These are phyloP conservation scores for Acanthis flammea DNA, from an alignment of 2,797 vertebrate species.

Conservation along the genomic window DNA sequence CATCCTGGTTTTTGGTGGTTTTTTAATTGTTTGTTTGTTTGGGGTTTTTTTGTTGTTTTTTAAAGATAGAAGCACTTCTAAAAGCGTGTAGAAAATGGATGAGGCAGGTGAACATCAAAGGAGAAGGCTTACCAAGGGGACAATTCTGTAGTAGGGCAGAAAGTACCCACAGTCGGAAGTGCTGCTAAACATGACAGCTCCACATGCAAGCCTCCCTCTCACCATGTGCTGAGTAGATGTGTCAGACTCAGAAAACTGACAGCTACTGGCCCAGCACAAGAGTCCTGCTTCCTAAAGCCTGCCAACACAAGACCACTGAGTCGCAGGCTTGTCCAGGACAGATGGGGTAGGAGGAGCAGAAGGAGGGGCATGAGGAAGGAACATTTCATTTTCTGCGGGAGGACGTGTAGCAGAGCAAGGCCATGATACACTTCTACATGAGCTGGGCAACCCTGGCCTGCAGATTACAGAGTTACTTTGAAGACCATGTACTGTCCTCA, in stretches of 20 bases:
- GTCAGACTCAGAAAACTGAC: neutral
- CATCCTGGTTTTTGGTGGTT: no score
- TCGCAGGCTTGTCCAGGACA: neutral
- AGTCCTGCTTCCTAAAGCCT: neutral
- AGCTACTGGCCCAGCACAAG: neutral
- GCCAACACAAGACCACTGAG: no score
- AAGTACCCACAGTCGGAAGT: neutral
- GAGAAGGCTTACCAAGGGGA: neutral
- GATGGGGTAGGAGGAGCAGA: neutral
- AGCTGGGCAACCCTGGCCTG: no score
- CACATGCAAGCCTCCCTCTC: neutral
- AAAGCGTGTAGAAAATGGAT: neutral
- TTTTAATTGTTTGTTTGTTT: no score
- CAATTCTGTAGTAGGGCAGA: neutral
- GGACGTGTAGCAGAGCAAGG: no score
- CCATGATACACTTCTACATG: no score
- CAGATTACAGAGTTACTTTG: no score
- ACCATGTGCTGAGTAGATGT: no score
- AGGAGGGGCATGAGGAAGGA: neutral
- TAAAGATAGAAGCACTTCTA: neutral
- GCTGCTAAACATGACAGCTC: neutral
- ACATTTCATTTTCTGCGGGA: neutral
- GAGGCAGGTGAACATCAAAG: neutral
- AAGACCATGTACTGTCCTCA: no score
- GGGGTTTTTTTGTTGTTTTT: no score